Percentiles rank a stretch among this genome's conserved stretches.
These are phyloP conservation scores for Zaprionus obscuricornis DNA, from an alignment of 2,888 invertebrate genomes.

Conservation along the genomic window DNA sequence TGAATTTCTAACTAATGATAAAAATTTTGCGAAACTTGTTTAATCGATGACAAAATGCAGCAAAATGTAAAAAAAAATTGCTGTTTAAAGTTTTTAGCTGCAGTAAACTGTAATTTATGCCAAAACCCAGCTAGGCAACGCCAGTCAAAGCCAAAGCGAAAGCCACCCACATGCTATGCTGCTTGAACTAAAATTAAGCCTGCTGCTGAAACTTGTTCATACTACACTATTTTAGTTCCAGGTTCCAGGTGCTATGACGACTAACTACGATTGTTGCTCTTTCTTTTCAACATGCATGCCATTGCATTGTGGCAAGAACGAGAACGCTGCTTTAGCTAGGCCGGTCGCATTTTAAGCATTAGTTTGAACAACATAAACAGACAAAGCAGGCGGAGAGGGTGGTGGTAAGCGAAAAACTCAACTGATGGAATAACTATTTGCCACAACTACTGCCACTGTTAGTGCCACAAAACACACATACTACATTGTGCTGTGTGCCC, in stretches of 20 bases:
- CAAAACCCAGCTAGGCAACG: constrained; percentile 2
- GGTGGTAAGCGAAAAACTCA: constrained; percentile 6
- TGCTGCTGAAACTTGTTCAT: constrained; percentile 22
- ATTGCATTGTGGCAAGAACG: constrained; percentile 19
- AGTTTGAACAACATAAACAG: constrained; percentile 76
- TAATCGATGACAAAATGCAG: too few species aligned
- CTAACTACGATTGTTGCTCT: constrained; percentile 15
- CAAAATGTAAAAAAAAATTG: not conserved
- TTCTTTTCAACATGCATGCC: not conserved
- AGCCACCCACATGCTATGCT: constrained; percentile 33
- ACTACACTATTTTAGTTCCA: too few species aligned
- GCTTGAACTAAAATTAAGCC: not conserved
- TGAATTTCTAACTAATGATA: too few species aligned
- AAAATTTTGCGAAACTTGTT: too few species aligned
- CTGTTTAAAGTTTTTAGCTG: too few species aligned
- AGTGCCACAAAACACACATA: too few species aligned
- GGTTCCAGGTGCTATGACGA: constrained; percentile 46
- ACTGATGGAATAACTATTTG: constrained; percentile 49
- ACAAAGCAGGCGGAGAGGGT: constrained; percentile 13
- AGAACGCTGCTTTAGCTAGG: constrained; percentile 50
- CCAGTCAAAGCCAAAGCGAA: not conserved
- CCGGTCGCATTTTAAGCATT: constrained; percentile 77
- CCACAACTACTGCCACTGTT: constrained; percentile 29
- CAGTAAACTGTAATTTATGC: constrained; percentile 2
- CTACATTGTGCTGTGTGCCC: too few species aligned